Percentiles rank a stretch among this genome's conserved stretches.
Conservation (phyloP, 35 echinoderm and acorn worm species). For the Diadema setosum region DNA sequence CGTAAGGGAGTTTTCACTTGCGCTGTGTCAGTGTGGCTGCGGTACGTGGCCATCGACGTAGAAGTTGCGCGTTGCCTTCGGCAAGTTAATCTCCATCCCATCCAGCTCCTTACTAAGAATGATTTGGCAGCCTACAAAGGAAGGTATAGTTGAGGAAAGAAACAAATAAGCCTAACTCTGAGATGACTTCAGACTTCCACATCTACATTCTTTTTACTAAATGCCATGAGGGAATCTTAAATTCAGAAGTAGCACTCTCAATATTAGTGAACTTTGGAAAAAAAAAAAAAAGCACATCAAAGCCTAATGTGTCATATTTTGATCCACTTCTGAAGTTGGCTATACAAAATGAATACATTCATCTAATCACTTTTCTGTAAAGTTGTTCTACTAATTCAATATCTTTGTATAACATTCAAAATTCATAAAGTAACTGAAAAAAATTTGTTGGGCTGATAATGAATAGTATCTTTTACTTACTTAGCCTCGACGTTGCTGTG, state of each 20-base stretch:
- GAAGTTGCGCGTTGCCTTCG: slow-evolving; percentile 93
- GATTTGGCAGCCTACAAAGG: slow-evolving; percentile 89
- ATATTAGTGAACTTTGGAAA: too few relatives aligned
- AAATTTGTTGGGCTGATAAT: neutral
- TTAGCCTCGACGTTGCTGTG: slow-evolving; percentile 86
- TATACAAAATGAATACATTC: neutral
- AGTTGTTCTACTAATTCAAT: neutral
- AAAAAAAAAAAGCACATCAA: too few relatives aligned
- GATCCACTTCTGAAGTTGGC: neutral
- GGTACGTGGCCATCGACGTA: slow-evolving; percentile 99
- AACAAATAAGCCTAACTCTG: too few relatives aligned
- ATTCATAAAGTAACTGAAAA: neutral
- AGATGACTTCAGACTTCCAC: too few relatives aligned
- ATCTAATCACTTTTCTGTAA: neutral
- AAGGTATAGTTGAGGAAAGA: neutral
- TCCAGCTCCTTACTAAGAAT: slow-evolving; percentile 93
- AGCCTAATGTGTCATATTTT: neutral
- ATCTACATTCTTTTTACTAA: too few relatives aligned
- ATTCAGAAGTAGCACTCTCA: too few relatives aligned
- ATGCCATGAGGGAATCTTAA: too few relatives aligned
- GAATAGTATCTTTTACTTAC: slow-evolving; percentile 48
- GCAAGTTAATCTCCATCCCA: slow-evolving; percentile 78
- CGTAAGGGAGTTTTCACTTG: neutral
- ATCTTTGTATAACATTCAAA: neutral
- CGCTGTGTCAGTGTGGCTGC: slow-evolving; percentile 77